Base-by-base conservation (phyloP, 2,888 invertebrate genomes). In the Schizaphis graminum region DNA sequence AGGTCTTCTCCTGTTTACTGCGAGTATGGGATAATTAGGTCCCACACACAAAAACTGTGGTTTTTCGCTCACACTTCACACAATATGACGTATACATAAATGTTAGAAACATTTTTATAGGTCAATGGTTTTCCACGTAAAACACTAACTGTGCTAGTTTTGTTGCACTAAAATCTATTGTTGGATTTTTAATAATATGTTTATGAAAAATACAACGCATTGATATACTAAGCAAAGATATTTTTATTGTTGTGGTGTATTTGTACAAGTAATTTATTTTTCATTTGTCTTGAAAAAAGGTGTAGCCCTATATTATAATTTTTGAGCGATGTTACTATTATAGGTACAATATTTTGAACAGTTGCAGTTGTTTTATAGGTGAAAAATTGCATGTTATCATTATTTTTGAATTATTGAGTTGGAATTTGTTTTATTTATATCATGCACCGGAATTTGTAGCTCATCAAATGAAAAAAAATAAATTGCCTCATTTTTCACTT, bases 391-490 rank as follows among this genome's bases (percentile, higher is more conserved):
- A 49, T 26, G 26, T 90, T 24, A 90, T 67, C 47, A 28, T 84
- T 91, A 53, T 91, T 91, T 84, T 91, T 91, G 49, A 91, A 84
- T 84, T 53, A 44, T 91, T 53, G 41, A 53, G 28, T 91, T 13
- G 10, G 77, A 16, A 16, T 28, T 91, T 77, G n/a, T 91, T 77
- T 77, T 89, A 44, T 61, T 90, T 91, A 35, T 77, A 77, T 13
- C n/a, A 57, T n/a, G n/a, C 11, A 26, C 44, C 5, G 44, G 44
- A 47, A 85, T 91, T 56, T 24, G 57, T 86, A 26, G 57, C 24
- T n/a, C 26, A 87, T 56, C 21, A 86, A 86, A 91, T 57, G 44
- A 85, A 85, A 57, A 86, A 61, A 86, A 91, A 91, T 86, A 35
- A 86, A 61, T 91, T 47, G 57, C 24, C 57, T n/a, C n/a, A 86